Conservation (phyloP, 2,797 vertebrate genomes). For the Dromococcyx pavoninus region DNA sequence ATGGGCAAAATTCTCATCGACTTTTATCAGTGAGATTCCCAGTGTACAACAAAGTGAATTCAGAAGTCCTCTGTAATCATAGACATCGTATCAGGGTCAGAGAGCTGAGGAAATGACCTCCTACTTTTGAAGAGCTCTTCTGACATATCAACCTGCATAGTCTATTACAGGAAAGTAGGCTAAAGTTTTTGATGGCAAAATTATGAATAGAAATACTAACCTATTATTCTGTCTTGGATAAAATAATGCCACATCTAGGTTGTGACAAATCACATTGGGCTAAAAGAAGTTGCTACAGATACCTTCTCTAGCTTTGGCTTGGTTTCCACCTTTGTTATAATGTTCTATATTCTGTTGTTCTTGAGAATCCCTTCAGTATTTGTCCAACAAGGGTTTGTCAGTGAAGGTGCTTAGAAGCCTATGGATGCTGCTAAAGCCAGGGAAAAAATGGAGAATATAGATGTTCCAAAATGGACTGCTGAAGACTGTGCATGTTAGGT, state of each 20-base stretch:
- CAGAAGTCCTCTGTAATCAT: background rate
- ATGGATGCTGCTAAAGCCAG: background rate
- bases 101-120: background rate
- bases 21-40: constrained; percentile 5
- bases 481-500: constrained; percentile 36
- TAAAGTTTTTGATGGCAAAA: background rate
- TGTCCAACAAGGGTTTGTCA: background rate
- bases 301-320: background rate
- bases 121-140: background rate
- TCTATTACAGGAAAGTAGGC: background rate
- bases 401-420: background rate
- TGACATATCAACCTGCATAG: background rate
- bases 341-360: background rate
- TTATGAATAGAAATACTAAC: background rate
- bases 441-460: background rate
- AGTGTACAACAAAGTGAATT: background rate
- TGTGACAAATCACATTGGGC: background rate
- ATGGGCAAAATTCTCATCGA: background rate
- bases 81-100: background rate
- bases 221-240: background rate
- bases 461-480: constrained; percentile 1
- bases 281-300: background rate
- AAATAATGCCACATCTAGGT: background rate
- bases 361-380: background rate
- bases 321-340: background rate